phyloP scores from a whole-genome alignment of 2,797 vertebrate species.

The Ispidina picta region DNA sequence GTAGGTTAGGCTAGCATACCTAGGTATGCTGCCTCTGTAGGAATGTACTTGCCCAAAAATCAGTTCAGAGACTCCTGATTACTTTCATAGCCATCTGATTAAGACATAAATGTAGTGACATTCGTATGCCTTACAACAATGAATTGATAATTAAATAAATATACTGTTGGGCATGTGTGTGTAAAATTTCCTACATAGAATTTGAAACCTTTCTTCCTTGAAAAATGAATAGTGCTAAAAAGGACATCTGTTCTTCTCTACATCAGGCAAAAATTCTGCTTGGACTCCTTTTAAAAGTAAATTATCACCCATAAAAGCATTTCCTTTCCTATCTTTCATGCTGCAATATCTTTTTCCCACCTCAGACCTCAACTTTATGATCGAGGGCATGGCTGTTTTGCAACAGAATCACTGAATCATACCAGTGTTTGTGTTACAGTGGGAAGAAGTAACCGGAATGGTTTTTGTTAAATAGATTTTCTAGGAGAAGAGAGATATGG shows the following conservation, averaged over 20 bases:
- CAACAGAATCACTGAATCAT: neutral
- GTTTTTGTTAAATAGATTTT: neutral
- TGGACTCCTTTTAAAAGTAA: neutral
- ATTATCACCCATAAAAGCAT: neutral
- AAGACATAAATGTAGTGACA: neutral
- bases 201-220: slow-evolving; percentile 54
- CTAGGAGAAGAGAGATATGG: neutral
- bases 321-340: neutral
- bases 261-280: slow-evolving; percentile 35
- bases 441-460: neutral
- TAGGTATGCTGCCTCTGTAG: neutral
- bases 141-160: slow-evolving; percentile 48
- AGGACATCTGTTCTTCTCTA: slow-evolving; percentile 44
- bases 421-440: neutral
- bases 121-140: neutral
- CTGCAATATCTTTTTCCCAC: neutral
- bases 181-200: slow-evolving; percentile 26
- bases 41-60: neutral
- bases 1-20: too few species aligned
- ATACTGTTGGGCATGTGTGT: slow-evolving; percentile 11
- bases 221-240: slow-evolving; percentile 46
- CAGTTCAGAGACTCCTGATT: neutral
- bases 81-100: neutral
- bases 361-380: neutral
- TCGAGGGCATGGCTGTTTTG: neutral